Evolutionary conservation across 2,797 vertebrate species (phyloP).

Genomic region (Phalanger gymnotis): DNA sequence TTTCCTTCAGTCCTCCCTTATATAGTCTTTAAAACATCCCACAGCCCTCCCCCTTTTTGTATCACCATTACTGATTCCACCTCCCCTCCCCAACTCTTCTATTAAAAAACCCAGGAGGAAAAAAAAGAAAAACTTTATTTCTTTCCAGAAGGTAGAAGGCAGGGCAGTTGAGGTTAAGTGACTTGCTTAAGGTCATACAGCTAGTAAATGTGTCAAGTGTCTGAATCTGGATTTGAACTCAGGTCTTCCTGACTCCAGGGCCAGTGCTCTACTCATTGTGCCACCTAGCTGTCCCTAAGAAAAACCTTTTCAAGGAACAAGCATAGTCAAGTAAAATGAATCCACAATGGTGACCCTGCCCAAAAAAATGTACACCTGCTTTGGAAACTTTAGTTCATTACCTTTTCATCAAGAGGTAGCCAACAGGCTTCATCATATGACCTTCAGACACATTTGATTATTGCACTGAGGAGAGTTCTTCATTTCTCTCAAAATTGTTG

Average conservation of each 20-base stretch:
- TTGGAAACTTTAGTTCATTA: neutral
- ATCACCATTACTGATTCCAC: neutral
- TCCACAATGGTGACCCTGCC: neutral
- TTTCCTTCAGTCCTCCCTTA: neutral
- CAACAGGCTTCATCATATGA: neutral
- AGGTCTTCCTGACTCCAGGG: no score
- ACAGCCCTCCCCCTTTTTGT: neutral
- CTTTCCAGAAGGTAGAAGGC: no score
- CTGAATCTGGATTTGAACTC: no score
- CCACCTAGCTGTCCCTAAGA: no score
- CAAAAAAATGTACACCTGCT: neutral
- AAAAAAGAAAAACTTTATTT: no score
- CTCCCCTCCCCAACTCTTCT: neutral
- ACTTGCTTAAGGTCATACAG: no score
- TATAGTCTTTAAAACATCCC: neutral
- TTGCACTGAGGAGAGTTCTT: neutral
- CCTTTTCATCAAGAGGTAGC: neutral
- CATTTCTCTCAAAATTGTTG: neutral
- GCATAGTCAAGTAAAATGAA: neutral
- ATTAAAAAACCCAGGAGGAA: neutral
- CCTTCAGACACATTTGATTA: neutral
- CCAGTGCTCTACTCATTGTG: no score
- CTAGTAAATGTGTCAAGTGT: no score
- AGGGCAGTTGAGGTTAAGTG: no score
- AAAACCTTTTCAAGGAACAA: neutral